Base-by-base conservation (phyloP, 2,888 invertebrate species). In the Drosophila meridiana region DNA sequence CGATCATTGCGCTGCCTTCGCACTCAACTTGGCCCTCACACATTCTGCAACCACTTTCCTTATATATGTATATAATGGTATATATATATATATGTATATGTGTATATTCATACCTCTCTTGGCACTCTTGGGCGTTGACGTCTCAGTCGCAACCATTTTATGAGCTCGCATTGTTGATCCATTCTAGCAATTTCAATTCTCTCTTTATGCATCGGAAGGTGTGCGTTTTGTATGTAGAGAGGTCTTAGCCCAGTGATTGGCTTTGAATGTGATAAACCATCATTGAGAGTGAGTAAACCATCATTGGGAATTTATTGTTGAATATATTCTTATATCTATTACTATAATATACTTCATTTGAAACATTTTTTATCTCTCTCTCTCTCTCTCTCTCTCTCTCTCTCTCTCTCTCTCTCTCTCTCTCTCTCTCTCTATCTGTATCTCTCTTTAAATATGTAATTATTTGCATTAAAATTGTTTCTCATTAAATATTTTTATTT, bases 121-220 rank as follows among this genome's bases (percentile, higher is more conserved):
- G 40, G 56, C 66, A 65, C 43, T 20, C 32, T 56, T 57, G 64
- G 80, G 78, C 78, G 80, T 80, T 80, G 73, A 76, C 63, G 43
- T 69, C 67, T 61, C 64, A 48, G 48, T 43, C 13, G 32, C 48
- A 50, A 48, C 67, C 68, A 55, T 67, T 47, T 47, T 55, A 67
- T 38, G 47, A 38, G 13, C 11, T 48, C 38, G 50, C 56, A 45
- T 69, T 70, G 61, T 57, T 32, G 34, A 38, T 32, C 26, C 26
- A 2, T 28, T 47, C 43, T 3, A 8, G n/a, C 42, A n/a, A 20
- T 8, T 42, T 2, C 40, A 14, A 9, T 26, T 26, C 32, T 28
- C 13, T 9, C n/a, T n/a, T 28, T 43, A 30, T 30, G 36, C 8
- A 8, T 34, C 3, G 0, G 43, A 20, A 43, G 43, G 40, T 4